phyloP scores from a whole-genome alignment of 2,888 invertebrate species.

The Atherix ibis region DNA sequence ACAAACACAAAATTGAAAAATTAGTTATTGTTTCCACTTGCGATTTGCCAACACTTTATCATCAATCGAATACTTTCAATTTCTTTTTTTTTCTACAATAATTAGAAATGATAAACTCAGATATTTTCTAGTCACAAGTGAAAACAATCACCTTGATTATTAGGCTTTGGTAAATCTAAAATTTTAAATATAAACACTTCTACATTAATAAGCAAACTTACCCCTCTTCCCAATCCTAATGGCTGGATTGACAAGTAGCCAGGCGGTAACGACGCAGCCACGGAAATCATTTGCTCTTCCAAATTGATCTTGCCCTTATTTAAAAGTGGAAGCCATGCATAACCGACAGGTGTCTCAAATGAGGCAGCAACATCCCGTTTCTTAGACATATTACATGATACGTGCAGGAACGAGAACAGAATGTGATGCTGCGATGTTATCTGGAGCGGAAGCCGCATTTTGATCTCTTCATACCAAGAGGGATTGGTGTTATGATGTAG shows the following conservation, averaged over 20 bases:
- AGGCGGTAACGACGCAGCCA: constrained; percentile 74
- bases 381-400: constrained; percentile 78
- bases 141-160: no score
- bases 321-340: constrained; percentile 82
- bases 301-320: constrained; percentile 70
- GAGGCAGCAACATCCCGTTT: constrained; percentile 54
- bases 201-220: no score
- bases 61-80: no score
- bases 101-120: no score
- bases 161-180: no score
- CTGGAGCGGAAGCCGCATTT: constrained; percentile 75
- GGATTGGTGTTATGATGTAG: constrained; percentile 82
- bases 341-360: constrained; percentile 73
- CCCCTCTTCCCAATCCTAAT: constrained; percentile 80
- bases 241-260: constrained; percentile 84
- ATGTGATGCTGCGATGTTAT: constrained; percentile 77
- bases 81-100: no score
- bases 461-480: constrained; percentile 86
- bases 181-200: no score
- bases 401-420: constrained; percentile 88
- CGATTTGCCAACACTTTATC: no score
- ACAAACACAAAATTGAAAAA: no score
- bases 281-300: constrained; percentile 67
- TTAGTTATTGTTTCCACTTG: no score
- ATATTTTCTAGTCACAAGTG: no score